phyloP scores from a whole-genome alignment of 2,888 invertebrate species.

The Acanthopleura granulata region DNA sequence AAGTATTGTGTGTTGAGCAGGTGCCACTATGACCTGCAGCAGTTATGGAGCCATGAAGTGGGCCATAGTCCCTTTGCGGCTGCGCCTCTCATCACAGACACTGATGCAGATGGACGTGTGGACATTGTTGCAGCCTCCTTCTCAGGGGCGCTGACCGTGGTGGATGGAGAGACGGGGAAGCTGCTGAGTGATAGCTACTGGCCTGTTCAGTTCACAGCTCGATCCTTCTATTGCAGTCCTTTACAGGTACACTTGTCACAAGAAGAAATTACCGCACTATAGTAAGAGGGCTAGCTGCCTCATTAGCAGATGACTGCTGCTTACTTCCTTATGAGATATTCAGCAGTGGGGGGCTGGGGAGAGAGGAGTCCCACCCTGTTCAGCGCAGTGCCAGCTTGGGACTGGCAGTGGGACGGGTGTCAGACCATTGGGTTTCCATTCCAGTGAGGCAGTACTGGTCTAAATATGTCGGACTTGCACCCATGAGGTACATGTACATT shows the following conservation, averaged over 20 bases:
- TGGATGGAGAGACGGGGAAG: constrained; percentile 55
- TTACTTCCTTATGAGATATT: no score
- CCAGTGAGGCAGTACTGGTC: no score
- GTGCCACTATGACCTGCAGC: constrained; percentile 56
- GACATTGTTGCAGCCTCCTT: constrained; percentile 62
- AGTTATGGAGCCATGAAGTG: constrained; percentile 61
- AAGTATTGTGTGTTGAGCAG: constrained; percentile 29
- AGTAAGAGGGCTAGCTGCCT: no score
- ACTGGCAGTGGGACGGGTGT: no score
- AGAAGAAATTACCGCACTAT: neutral
- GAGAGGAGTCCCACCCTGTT: no score
- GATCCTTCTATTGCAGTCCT: constrained; percentile 60
- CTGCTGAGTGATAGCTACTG: constrained; percentile 45
- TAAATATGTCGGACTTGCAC: no score
- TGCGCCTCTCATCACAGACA: constrained; percentile 58
- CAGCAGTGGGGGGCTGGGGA: no score
- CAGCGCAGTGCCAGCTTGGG: no score
- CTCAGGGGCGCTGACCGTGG: constrained; percentile 58
- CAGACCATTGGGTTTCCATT: no score
- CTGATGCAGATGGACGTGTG: constrained; percentile 58
- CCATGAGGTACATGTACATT: no score
- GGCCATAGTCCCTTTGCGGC: constrained; percentile 61
- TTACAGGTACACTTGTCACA: constrained; percentile 47
- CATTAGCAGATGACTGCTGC: no score
- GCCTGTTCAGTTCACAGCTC: constrained; percentile 59